Base-by-base conservation (phyloP, 2,888 invertebrate genomes). In the Euclidia mi region DNA sequence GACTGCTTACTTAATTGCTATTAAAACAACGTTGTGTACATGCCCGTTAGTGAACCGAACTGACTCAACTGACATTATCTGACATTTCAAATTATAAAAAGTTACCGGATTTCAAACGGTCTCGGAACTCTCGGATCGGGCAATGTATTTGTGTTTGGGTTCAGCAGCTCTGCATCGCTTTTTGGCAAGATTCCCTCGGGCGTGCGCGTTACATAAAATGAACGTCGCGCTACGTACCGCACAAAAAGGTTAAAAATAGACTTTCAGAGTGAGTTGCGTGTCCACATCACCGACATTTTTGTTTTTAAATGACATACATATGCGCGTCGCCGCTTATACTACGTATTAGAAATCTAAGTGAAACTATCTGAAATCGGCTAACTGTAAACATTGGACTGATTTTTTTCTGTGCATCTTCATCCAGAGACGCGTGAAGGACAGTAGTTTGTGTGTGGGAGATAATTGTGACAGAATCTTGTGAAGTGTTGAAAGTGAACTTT, bases 171-270 rank as follows among this genome's bases (percentile, higher is more conserved):
- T 57, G 72, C 78, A 43, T 81, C 78, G 82, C 80, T 80, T 89
- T 90, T 94, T 94, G 94, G 94, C 94, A 93, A 88, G 88, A 85
- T 89, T 94, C 94, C 93, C 90, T 90, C 82, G 82, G 85, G 87
- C 82, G 84, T 81, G 76, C 82, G 82, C 62, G 87, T 90, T 91
- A 91, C 83, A 85, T 92, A 91, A 89, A 93, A 85, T 85, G 84
- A 86, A 85, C 89, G 87, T 80, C 84, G 89, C 77, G 81, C 76
- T 71, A 76, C 79, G 85, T 85, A 78, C 84, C 83, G 70, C 80
- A 90, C 88, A 86, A 88, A 90, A 89, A 89, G 84, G 87, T 81
- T 92, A 94, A 87, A 93, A 94, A 94, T 94, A 94, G 94, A 94
- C 78, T 85, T 80, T 79, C 67, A 79, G 78, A 87, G 88, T 91